Conservation (phyloP, 53 echinoderm and acorn worm genomes). For the Actinopyga echinites region DNA sequence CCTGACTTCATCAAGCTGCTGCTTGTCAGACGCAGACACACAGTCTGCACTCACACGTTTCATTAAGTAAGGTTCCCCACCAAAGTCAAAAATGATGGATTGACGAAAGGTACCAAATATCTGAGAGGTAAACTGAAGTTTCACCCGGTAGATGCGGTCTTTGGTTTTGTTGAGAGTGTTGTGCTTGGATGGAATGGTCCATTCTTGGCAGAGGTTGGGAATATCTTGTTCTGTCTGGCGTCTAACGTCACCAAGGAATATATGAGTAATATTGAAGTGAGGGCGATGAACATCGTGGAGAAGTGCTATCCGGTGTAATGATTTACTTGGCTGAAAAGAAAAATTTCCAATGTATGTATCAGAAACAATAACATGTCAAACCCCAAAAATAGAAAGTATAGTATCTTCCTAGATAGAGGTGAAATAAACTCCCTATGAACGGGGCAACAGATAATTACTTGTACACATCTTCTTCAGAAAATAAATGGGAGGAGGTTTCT, state of each 20-base stretch:
- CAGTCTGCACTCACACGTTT: slow-evolving; percentile 87
- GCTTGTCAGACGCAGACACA: slow-evolving; percentile 82
- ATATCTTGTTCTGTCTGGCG: slow-evolving; percentile 79
- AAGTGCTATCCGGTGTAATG: slow-evolving; percentile 78
- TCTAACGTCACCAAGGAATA: slow-evolving; percentile 77
- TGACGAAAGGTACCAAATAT: slow-evolving; percentile 99
- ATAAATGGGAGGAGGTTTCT: no score
- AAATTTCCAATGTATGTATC: background rate
- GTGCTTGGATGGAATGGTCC: slow-evolving; percentile 69
- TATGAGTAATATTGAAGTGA: slow-evolving; percentile 86
- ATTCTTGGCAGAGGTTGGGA: slow-evolving; percentile 87
- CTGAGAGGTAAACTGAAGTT: slow-evolving; percentile 95
- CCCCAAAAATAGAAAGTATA: no score
- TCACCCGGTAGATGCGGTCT: slow-evolving; percentile 92
- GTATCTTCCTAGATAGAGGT: no score
- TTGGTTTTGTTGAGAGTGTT: slow-evolving; percentile 58
- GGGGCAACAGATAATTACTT: no score
- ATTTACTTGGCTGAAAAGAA: slow-evolving; percentile 61
- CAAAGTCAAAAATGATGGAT: slow-evolving; percentile 96
- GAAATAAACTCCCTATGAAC: no score
- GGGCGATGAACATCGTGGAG: slow-evolving; percentile 93
- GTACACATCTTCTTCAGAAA: no score
- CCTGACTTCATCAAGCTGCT: slow-evolving; percentile 86
- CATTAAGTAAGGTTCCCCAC: slow-evolving; percentile 86
- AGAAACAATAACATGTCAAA: no score